A percentile compares a stretch with the other conserved stretches of the same genome.
Conservation (phyloP, 2,113 vertebrate genomes). For the Etheostoma spectabile region DNA sequence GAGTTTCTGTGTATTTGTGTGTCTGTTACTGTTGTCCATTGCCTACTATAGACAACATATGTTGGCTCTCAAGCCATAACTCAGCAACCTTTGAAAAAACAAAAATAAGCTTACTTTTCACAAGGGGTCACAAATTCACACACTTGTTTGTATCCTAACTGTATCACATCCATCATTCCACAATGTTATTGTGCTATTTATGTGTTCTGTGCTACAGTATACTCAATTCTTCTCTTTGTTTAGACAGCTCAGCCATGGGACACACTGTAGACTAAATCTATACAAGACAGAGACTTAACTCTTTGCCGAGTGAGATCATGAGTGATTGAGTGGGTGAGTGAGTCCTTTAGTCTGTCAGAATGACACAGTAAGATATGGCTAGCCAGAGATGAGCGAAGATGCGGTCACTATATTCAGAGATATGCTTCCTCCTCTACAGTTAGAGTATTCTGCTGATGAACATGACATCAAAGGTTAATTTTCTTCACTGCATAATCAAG, state of each 20-base stretch:
- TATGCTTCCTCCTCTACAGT: background rate
- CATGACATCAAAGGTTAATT: background rate
- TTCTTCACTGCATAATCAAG: background rate
- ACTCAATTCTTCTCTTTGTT: slow-evolving; percentile 67
- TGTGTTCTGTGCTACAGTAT: slow-evolving; percentile 56
- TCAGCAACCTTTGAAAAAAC: slow-evolving; percentile 45
- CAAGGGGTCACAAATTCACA: slow-evolving; percentile 10
- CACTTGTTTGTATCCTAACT: slow-evolving; percentile 43
- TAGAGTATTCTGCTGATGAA: background rate
- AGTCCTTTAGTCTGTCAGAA: slow-evolving; percentile 54
- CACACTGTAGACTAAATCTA: slow-evolving; percentile 71
- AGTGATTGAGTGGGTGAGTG: slow-evolving; percentile 47
- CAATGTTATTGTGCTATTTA: slow-evolving; percentile 55
- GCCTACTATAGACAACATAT: slow-evolving; percentile 19
- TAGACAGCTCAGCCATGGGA: slow-evolving; percentile 68
- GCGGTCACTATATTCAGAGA: background rate
- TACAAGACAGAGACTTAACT: slow-evolving; percentile 62
- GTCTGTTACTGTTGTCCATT: slow-evolving; percentile 21
- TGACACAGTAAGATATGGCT: background rate
- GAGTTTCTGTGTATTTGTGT: slow-evolving; percentile 19
- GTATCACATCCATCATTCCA: slow-evolving; percentile 57
- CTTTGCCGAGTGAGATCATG: slow-evolving; percentile 28
- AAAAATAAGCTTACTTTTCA: slow-evolving; percentile 50
- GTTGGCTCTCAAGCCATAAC: slow-evolving; percentile 35
- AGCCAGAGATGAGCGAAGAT: background rate